Base-by-base conservation (phyloP, 1,140 invertebrate species). In the Tenebrio molitor region DNA sequence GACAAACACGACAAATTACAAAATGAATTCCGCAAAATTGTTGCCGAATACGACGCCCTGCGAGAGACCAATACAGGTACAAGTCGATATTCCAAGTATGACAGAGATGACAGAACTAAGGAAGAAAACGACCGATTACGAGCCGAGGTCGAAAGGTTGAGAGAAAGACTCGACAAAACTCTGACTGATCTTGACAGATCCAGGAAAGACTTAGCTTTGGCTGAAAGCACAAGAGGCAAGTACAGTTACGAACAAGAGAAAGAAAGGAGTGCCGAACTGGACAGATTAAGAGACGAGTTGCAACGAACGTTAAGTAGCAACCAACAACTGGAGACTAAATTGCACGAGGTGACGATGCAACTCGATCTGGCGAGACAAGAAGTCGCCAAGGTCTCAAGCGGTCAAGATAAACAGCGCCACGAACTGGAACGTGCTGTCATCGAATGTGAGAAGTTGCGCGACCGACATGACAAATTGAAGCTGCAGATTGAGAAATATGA, bases 161-260 rank as follows among this genome's bases (percentile, higher is more conserved):
- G 93, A 76, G 93, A 94, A 78, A 89, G 93, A 73, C 83, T 95
- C 80, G 93, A 95, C 79, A 95, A 95, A 85, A 89, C 90, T 0
- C 85, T 91, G 33, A 87, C 90, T 72, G 94, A 96, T 72, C 83
- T 95, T 80, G 92, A 94, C 72, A 87, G 91, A 69, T 88, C 90
- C 62, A 85, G 89, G 75, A 90, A 91, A 80, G 92, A 93, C 80
- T 84, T 94, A 78, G 91, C 93, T 78, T 87, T 91, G 76, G 88
- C 88, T 77, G 92, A 95, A 80, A 89, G 88, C 73, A 89, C 91
- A 68, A 89, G 91, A 86, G 90, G 91, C 87, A 96, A 95, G 90
- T 95, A 93, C 85, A 91, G 93, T 83, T 91, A 93, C 83, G 93
- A 95, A 85, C 91, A 93, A 81, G 94, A 96, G 82, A 94, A 94